Evolutionary conservation across 2,113 vertebrate species (phyloP).

Genomic region (Leiothrix lutea): DNA sequence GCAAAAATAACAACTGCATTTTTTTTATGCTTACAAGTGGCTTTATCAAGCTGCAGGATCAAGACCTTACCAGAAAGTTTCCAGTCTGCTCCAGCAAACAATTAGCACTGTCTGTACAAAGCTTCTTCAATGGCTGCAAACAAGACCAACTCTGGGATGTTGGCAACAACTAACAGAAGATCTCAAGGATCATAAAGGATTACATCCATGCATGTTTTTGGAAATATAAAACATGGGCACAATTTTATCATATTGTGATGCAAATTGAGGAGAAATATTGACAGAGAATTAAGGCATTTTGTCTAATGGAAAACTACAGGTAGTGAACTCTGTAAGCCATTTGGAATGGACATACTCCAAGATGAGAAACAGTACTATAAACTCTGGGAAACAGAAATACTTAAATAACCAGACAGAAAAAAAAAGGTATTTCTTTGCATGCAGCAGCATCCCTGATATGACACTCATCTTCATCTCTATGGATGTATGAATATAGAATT

Average conservation of each 20-base stretch:
- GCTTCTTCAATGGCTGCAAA: not conserved
- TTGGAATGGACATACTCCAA: slow-evolving; percentile 36
- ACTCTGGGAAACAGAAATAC: not conserved
- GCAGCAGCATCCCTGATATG: not conserved
- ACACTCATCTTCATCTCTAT: not conserved
- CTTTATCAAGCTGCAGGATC: not conserved
- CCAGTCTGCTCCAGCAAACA: not conserved
- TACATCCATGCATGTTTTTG: not conserved
- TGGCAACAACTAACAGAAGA: not conserved
- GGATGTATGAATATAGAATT: not conserved
- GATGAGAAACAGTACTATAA: not conserved
- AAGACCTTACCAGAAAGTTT: not conserved
- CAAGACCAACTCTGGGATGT: not conserved
- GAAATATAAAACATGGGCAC: not conserved
- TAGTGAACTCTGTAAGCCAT: slow-evolving; percentile 5
- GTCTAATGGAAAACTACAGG: not conserved
- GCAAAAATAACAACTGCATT: not conserved
- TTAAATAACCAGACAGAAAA: not conserved
- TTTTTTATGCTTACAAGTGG: not conserved
- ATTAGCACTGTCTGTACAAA: not conserved
- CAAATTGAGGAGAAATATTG: slow-evolving; percentile 4
- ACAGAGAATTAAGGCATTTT: not conserved
- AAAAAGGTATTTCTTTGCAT: not conserved
- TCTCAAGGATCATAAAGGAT: not conserved
- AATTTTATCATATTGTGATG: not conserved